Percentiles rank a stretch among this genome's conserved stretches.
Conservation (phyloP, 53 echinoderm and acorn worm species). For the Paracentrotus lividus region DNA sequence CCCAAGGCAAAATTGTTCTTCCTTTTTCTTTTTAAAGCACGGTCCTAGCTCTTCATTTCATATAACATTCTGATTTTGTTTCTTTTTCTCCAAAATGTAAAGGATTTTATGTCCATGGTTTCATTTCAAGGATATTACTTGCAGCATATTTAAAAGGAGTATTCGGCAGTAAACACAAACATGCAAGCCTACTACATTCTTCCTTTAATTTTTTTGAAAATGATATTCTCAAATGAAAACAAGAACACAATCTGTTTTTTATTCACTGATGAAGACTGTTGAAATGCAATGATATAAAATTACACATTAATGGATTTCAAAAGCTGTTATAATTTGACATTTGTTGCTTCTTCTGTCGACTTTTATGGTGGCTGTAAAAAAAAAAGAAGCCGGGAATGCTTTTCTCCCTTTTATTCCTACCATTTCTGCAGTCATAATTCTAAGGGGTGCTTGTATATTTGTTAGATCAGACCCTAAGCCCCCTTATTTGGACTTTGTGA, state of each 20-base stretch:
- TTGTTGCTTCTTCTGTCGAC: conserved; percentile 13
- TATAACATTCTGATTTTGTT: too few relatives aligned
- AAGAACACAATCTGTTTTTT: background rate
- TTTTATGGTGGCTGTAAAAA: conserved; percentile 9
- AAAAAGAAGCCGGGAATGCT: conserved; percentile 23
- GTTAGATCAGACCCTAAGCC: background rate
- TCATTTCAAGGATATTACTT: too few relatives aligned
- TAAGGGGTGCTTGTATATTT: background rate
- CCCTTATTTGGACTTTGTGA: conserved; percentile 22
- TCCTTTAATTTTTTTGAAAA: background rate
- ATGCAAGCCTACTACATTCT: background rate
- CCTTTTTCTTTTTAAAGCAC: too few relatives aligned
- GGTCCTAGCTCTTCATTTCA: too few relatives aligned
- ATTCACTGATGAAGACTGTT: background rate
- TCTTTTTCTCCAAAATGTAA: too few relatives aligned
- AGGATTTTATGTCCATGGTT: too few relatives aligned
- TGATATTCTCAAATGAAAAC: background rate
- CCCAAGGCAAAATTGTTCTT: too few relatives aligned
- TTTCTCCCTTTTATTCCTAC: background rate
- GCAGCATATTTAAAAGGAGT: too few relatives aligned
- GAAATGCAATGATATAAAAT: conserved; percentile 47
- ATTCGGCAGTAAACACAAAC: too few relatives aligned
- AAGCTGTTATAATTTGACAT: conserved; percentile 26
- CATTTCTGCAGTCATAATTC: background rate
- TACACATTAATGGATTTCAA: conserved; percentile 33